phyloP scores from a whole-genome alignment of 2,888 invertebrate species.

The Drosophila fulvimacula region DNA sequence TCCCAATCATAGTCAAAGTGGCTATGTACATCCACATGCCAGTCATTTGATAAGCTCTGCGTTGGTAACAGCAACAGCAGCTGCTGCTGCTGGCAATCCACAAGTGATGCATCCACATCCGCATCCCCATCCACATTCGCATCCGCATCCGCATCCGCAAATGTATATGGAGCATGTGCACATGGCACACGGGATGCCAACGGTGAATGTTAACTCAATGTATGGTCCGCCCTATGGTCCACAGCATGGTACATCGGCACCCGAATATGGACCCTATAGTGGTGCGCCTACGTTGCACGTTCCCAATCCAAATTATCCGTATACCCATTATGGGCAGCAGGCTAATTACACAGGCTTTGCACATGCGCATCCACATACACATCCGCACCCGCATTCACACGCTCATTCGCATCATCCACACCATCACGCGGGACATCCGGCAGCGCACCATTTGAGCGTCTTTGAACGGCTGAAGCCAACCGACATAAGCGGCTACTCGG shows the following conservation, averaged over 20 bases:
- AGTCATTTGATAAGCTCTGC: slow-evolving; percentile 85
- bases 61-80: slow-evolving; percentile 60
- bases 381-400: slow-evolving; percentile 28
- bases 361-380: slow-evolving; percentile 47
- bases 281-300: slow-evolving; percentile 87
- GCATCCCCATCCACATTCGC: slow-evolving; percentile 58
- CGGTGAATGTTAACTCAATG: slow-evolving; percentile 85
- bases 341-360: slow-evolving; percentile 60
- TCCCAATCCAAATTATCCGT: slow-evolving; percentile 90
- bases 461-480: slow-evolving; percentile 86
- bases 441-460: slow-evolving; percentile 84
- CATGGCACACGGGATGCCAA: slow-evolving; percentile 83
- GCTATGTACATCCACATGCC: slow-evolving; percentile 81
- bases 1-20: slow-evolving; percentile 48
- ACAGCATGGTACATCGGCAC: slow-evolving; percentile 75
- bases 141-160: slow-evolving; percentile 57
- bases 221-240: slow-evolving; percentile 75
- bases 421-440: slow-evolving; percentile 69
- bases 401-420: slow-evolving; percentile 67
- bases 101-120: slow-evolving; percentile 38
- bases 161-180: slow-evolving; percentile 85
- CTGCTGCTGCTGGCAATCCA: slow-evolving; percentile 70
- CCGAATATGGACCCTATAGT: slow-evolving; percentile 52
- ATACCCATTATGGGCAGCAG: slow-evolving; percentile 84
- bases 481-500: slow-evolving; percentile 86